Evolutionary conservation across 2,888 invertebrate genomes (phyloP).

Genomic region (Gymnoscelis rufifasciata): DNA sequence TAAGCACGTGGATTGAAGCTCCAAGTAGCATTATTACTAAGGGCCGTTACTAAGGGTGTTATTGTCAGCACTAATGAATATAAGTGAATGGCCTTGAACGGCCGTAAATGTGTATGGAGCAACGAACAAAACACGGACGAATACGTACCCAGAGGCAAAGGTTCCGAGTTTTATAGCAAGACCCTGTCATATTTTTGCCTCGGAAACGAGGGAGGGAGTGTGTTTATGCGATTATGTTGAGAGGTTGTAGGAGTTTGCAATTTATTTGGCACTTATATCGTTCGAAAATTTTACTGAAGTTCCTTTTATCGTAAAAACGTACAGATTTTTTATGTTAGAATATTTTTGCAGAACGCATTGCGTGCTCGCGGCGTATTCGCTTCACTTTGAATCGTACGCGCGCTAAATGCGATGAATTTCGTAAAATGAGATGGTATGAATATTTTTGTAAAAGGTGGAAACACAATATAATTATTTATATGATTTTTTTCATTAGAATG

Average conservation of each 20-base stretch:
- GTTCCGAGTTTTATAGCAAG: constrained; percentile 46
- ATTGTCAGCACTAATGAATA: constrained; percentile 11
- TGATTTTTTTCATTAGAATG: too few relatives aligned
- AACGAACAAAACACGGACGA: constrained; percentile 41
- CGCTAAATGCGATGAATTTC: too few relatives aligned
- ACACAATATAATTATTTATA: too few relatives aligned
- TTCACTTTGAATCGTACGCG: too few relatives aligned
- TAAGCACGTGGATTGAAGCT: not conserved
- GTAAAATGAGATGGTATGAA: too few relatives aligned
- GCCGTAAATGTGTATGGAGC: constrained; percentile 22
- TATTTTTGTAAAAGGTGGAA: too few relatives aligned
- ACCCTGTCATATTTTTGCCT: constrained; percentile 46
- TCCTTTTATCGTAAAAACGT: constrained; percentile 3
- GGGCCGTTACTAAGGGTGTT: not conserved
- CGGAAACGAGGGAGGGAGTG: constrained; percentile 27
- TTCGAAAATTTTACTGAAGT: constrained; percentile 6
- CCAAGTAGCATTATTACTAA: not conserved
- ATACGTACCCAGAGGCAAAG: constrained; percentile 36
- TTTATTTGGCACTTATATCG: constrained; percentile 11
- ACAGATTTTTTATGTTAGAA: not conserved
- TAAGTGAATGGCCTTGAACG: constrained; percentile 18
- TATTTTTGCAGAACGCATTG: not conserved
- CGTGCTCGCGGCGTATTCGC: too few relatives aligned
- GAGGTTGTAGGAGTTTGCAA: constrained; percentile 27
- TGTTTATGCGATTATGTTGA: constrained; percentile 34